phyloP scores from a whole-genome alignment of 2,888 invertebrate genomes.

The Trichogramma evanescens region DNA sequence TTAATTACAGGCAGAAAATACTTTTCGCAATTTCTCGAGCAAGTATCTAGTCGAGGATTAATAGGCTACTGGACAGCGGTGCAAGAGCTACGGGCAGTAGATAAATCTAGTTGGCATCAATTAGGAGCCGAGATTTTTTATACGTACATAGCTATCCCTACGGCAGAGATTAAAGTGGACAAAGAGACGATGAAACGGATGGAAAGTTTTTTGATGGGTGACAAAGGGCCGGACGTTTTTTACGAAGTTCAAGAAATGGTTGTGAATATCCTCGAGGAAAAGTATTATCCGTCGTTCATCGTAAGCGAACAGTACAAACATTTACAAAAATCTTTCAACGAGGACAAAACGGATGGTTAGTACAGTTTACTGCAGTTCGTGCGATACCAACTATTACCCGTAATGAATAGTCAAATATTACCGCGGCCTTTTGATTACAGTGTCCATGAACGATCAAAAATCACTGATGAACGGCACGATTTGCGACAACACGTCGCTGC shows the following conservation, averaged over 20 bases:
- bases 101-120: slow-evolving; percentile 73
- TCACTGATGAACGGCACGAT: slow-evolving; percentile 35
- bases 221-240: slow-evolving; percentile 81
- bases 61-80: slow-evolving; percentile 82
- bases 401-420: background rate
- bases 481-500: slow-evolving; percentile 45
- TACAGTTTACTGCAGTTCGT: background rate
- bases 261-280: slow-evolving; percentile 72
- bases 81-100: slow-evolving; percentile 72
- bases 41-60: slow-evolving; percentile 74
- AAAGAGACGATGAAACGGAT: slow-evolving; percentile 75
- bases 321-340: slow-evolving; percentile 61
- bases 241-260: slow-evolving; percentile 79
- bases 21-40: slow-evolving; percentile 74
- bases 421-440: slow-evolving; percentile 20
- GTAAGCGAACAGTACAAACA: slow-evolving; percentile 78
- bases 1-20: slow-evolving; percentile 59
- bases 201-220: slow-evolving; percentile 80
- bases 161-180: slow-evolving; percentile 75
- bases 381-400: background rate
- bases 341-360: slow-evolving; percentile 50
- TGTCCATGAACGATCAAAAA: slow-evolving; percentile 34
- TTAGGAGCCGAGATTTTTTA: slow-evolving; percentile 88
- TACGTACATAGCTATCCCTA: slow-evolving; percentile 75
- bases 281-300: slow-evolving; percentile 83